These are phyloP conservation scores for Centropus bengalensis DNA, from an alignment of 2,113 vertebrate genomes.

Conservation along the genomic window DNA sequence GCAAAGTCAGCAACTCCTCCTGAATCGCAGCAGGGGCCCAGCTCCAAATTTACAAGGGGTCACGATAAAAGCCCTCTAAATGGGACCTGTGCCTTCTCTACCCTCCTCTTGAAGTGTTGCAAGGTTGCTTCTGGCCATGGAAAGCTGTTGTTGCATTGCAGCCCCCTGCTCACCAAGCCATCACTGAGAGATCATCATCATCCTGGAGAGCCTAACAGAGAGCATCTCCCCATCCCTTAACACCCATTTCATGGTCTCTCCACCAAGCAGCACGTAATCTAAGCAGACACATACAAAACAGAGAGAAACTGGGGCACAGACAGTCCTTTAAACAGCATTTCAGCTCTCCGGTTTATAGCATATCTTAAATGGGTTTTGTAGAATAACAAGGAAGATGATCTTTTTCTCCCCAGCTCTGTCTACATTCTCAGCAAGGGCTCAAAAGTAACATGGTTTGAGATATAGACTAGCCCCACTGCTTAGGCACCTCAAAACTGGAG, in stretches of 20 bases:
- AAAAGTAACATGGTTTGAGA: neutral
- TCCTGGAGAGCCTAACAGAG: neutral
- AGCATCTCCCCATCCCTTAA: too few relatives aligned
- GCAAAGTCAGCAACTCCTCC: neutral
- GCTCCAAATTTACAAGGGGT: neutral
- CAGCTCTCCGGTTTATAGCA: neutral
- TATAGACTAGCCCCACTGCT: neutral
- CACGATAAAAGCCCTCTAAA: neutral
- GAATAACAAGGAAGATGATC: neutral
- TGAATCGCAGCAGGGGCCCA: neutral
- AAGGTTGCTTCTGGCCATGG: neutral
- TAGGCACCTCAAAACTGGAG: neutral
- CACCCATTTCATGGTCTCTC: fast-evolving
- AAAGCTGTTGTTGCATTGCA: neutral
- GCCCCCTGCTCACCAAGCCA: neutral
- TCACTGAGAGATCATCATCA: neutral
- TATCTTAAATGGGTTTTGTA: fast-evolving
- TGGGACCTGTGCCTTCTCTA: neutral
- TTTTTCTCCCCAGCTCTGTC: neutral
- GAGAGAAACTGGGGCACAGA: neutral
- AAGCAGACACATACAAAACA: neutral
- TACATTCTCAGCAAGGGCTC: neutral
- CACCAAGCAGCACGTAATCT: neutral
- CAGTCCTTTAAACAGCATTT: neutral
- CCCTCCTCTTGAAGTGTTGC: fast-evolving